Base-by-base conservation (phyloP, 2,113 vertebrate species). In the Poeciliopsis occidentalis region DNA sequence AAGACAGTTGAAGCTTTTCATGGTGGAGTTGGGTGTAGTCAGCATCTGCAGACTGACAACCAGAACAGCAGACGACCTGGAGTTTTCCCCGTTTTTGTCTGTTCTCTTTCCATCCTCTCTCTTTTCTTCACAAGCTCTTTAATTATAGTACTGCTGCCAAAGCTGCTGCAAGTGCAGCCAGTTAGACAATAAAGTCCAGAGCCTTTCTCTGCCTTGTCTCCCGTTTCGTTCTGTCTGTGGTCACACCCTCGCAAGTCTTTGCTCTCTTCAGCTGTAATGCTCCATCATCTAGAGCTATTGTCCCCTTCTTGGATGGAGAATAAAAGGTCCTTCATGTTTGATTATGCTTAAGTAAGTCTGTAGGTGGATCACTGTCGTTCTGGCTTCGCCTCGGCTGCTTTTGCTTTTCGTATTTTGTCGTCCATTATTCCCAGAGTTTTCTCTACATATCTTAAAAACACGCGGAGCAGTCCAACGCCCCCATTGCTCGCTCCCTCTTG, bases 101-200 rank as follows among this genome's bases (percentile, higher is more conserved):
- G 74, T 84, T 83, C 73, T 78, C 70, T 71, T 78, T 82, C 85
- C 62, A 64, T 71, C 75, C 57, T 76, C 61, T 54, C 3, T 77
- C 62, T 75, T 73, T 31, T 32, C 77, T 85, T 67, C 69, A 34
- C n/a, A 4, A 76, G 57, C 85, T 85, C 83, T 92, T 90, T 92
- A 91, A 90, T 94, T 93, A 93, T 31, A 47, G 67, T 62, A 27
- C 80, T 87, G 68, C 75, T 85, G 75, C 84, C 71, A 80, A 76
- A 87, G 79, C 54, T 22, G 85, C 87, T 91, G 91, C 84, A 94
- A 88, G 85, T 88, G 75, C 29, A 71, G 88, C 90, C 92, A 93
- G 87, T 94, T 91, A 91, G 83, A 88, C 87, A 92, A 84, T 88
- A 92, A 92, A 86, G 86, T 87, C 63, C 82, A 83, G 87, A 88